phyloP scores from a whole-genome alignment of 92 coral and sea anemone species.

The Epizoanthus scotinus region DNA sequence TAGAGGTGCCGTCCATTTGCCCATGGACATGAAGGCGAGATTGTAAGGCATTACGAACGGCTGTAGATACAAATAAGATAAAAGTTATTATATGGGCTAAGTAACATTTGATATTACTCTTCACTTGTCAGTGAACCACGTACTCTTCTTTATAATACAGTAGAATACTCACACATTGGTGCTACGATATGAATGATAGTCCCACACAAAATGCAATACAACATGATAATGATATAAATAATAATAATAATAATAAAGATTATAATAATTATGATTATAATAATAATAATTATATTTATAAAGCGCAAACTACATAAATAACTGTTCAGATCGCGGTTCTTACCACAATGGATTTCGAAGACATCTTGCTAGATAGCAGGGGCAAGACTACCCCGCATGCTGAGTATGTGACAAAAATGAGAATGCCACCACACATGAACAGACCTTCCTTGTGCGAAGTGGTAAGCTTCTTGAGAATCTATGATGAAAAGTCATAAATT shows the following conservation, averaged over 20 bases:
- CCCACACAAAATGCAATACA: too few relatives aligned
- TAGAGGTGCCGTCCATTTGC: constrained; percentile 12
- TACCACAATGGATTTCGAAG: constrained; percentile 4
- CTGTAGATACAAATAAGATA: neutral
- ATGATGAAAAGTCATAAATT: neutral
- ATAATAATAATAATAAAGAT: too few relatives aligned
- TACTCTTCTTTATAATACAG: too few relatives aligned
- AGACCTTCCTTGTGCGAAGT: constrained; percentile 7
- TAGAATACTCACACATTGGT: too few relatives aligned
- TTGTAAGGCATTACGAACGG: constrained; percentile 11
- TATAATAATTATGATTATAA: too few relatives aligned
- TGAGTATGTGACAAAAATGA: constrained; percentile 7
- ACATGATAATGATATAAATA: too few relatives aligned
- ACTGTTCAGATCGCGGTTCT: neutral
- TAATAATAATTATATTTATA: too few relatives aligned
- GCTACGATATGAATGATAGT: too few relatives aligned
- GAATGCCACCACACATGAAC: constrained; percentile 13
- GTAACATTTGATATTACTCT: too few relatives aligned
- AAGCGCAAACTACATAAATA: too few relatives aligned
- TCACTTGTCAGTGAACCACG: too few relatives aligned
- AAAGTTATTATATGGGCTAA: too few relatives aligned
- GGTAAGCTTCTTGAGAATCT: constrained; percentile 1
- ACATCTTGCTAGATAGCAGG: constrained; percentile 14
- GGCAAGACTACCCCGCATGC: constrained; percentile 20
- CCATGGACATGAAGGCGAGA: constrained; percentile 12